Base-by-base conservation (phyloP, 2,888 invertebrate species). In the Unio delphinus region DNA sequence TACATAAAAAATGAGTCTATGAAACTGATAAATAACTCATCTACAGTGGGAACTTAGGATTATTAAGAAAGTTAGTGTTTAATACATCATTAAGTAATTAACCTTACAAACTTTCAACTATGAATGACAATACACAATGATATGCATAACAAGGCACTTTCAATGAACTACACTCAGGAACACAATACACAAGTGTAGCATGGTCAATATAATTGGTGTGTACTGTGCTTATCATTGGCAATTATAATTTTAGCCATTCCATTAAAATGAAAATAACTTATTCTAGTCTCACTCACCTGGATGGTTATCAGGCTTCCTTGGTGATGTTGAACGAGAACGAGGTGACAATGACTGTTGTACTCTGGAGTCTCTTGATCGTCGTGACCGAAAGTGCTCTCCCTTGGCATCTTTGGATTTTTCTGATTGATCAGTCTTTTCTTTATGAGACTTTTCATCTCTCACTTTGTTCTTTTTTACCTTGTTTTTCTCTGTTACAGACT, bases 401-500 rank as follows among this genome's bases (percentile, higher is more conserved):
- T 66, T 62, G 6, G 30, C 62, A 66, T 59, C 34, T 75, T 67
- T 63, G 45, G 60, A 65, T 56, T 73, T 71, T 61, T 74, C 59
- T 57, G 17, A 23, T 66, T 72, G 30, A 20, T 68, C 67, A 63
- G 28, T 64, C 63, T 71, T 78, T 18, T 23, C 67, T 57, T 69
- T 76, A 7, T 65, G 58, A 23, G 65, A 56, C 26, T 68, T 74
- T 55, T 73, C 71, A 23, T 64, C 56, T 26, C 59, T 65, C 20
- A 66, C 71, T 56, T 11, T 45, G 26, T 79, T 80, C 68, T 72
- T 79, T 68, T 74, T 79, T 30, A 71, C 67, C 67, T 79, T 73
- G 15, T 79, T 75, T 72, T 78, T 74, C n/a, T 81, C 81, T 65
- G 65, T 75, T 15, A 81, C 76, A 69, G 77, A 76, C 81, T 81